Evolutionary conservation across 2,888 invertebrate species (phyloP), one percentile per base, ranked within the genome.

Genomic region (Beris morrisii): DNA sequence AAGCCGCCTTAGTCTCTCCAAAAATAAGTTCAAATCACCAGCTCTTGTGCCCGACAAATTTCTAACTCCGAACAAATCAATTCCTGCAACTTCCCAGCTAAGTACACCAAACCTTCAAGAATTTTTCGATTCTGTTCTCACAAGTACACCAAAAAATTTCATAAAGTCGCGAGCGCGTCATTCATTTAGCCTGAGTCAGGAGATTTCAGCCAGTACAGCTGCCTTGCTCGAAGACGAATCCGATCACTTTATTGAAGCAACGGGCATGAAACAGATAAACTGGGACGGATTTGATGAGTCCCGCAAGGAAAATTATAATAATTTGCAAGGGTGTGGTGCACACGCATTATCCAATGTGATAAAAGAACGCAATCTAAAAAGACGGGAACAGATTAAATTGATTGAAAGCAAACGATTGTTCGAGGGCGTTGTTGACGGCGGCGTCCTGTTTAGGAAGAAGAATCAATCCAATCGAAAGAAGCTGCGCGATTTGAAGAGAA

Each of bases 141-240:
- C 66, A 22, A 69, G 69, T 43, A 69, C 69, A 13, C 69, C 58
- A 12, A 64, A 54, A 64, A 64, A 53, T 44, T 5, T 2, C 28
- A 5, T 4, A 4, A 54, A 31, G 22, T 38, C 38, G 9, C 61
- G 31, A 9, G 65, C 65, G 31, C 46, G 50, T 9, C 44, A 45
- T 48, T 64, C 45, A 28, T 57, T 67, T 3, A 71, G 72, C 48
- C 61, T 75, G 45, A 74, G 73, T 5, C 73, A 76, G 67, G 80
- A 82, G 74, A 73, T 81, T 28, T 69, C 72, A 13, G 78, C 77
- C 30, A 78, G 77, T 68, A 73, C 76, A 12, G 75, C 73, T 43
- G 81, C 80, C 5, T 71, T 81, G 11, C 66, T 80, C 5, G 77
- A 74, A 5, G 79, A 81, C 70, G 79, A 79, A 71, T 43, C 64